Evolutionary conservation across 2,888 invertebrate species (phyloP).

Genomic region (Drosophila colorata): DNA sequence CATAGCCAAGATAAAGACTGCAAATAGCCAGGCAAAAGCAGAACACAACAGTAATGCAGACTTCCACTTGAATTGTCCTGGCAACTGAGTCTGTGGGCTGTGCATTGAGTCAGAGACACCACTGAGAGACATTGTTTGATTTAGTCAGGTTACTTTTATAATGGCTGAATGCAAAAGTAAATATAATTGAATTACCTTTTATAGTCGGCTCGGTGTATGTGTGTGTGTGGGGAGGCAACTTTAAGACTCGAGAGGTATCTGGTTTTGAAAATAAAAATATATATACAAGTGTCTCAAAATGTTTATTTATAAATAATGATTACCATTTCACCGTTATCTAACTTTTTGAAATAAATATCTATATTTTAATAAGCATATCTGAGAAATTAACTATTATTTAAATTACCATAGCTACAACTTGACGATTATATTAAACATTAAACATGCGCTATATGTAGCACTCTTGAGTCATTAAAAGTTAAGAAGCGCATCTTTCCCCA

Average conservation of each 20-base stretch:
- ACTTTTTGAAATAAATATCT: too few relatives aligned
- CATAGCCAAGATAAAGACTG: conserved; percentile 70
- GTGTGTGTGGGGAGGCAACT: neutral
- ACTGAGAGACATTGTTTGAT: conserved; percentile 37
- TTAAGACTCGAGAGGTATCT: too few relatives aligned
- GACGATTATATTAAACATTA: conserved; percentile 1
- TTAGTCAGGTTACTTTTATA: conserved; percentile 41
- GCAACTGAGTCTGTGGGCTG: neutral
- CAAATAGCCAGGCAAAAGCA: conserved; percentile 50
- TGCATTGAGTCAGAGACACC: conserved; percentile 15
- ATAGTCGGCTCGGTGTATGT: neutral
- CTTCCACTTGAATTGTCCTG: conserved; percentile 27
- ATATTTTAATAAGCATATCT: neutral
- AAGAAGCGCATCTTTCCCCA: neutral
- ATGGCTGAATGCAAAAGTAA: conserved; percentile 36
- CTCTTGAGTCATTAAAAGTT: conserved; percentile 29
- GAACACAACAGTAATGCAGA: conserved; percentile 22
- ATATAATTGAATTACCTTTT: conserved; percentile 55
- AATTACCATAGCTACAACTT: neutral
- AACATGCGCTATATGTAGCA: neutral
- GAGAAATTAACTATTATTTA: neutral
- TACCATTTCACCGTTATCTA: too few relatives aligned
- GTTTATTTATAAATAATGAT: too few relatives aligned
- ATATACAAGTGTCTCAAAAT: too few relatives aligned
- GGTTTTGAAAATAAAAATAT: neutral